Evolutionary conservation across 2,888 invertebrate species (phyloP).

Genomic region (Odontomyia ornata): DNA sequence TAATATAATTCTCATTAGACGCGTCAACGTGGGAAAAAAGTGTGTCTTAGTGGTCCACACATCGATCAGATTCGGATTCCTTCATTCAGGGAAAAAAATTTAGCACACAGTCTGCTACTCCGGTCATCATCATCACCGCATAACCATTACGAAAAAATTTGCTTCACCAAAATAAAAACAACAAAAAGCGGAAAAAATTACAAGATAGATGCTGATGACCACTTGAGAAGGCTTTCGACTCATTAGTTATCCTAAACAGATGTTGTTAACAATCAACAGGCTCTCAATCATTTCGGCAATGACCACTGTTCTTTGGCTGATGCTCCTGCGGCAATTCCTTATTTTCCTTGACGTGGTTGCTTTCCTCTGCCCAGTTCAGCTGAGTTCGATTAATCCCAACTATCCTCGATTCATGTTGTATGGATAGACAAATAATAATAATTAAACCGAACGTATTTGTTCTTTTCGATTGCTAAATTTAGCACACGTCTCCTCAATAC

Average conservation of each 20-base stretch:
- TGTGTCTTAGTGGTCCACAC: neutral
- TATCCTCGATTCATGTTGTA: too few species aligned
- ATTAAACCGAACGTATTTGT: neutral
- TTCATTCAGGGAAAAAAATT: neutral
- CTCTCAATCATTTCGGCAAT: slow-evolving; percentile 19
- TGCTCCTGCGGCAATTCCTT: too few species aligned
- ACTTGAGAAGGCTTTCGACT: slow-evolving; percentile 19
- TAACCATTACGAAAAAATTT: neutral
- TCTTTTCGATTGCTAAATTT: slow-evolving; percentile 11
- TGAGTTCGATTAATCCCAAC: too few species aligned
- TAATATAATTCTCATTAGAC: slow-evolving; percentile 3
- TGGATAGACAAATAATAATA: slow-evolving; percentile 4
- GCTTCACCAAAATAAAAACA: neutral
- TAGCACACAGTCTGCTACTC: neutral
- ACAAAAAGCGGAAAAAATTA: neutral
- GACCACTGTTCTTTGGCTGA: slow-evolving; percentile 8
- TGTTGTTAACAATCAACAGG: slow-evolving; percentile 30
- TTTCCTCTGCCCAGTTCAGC: too few species aligned
- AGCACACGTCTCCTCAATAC: neutral
- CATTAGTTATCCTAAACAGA: slow-evolving; percentile 13
- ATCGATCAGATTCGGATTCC: neutral
- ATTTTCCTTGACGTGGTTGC: too few species aligned
- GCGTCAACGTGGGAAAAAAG: neutral
- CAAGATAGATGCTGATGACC: slow-evolving; percentile 4
- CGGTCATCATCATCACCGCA: slow-evolving; percentile 1